phyloP scores from a whole-genome alignment of 1,140 invertebrate species.

The Drosophila rhopaloa region DNA sequence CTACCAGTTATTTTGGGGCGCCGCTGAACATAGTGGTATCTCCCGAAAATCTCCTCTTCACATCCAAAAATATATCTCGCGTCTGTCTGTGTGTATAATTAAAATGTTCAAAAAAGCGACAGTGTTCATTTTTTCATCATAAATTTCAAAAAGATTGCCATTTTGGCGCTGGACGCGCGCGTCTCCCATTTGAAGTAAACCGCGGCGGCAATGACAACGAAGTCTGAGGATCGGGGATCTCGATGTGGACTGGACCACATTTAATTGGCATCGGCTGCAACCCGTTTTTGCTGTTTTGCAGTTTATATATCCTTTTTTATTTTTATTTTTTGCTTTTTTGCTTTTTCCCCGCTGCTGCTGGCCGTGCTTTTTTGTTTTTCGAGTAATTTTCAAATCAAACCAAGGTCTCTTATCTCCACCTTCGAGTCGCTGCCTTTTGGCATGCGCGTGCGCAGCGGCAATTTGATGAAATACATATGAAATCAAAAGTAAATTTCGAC shows the following conservation, averaged over 20 bases:
- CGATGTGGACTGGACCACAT: conserved; percentile 59
- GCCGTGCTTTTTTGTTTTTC: conserved; percentile 34
- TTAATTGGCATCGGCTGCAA: conserved; percentile 64
- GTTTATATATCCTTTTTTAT: conserved; percentile 3
- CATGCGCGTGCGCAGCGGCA: conserved; percentile 78
- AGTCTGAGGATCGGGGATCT: conserved; percentile 2
- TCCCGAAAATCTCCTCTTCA: conserved; percentile 25
- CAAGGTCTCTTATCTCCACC: conserved; percentile 64
- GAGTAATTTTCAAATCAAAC: conserved; percentile 81
- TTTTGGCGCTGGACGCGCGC: conserved; percentile 71
- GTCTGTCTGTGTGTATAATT: conserved; percentile 62
- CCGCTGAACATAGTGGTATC: conserved; percentile 19
- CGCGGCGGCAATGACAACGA: conserved; percentile 74
- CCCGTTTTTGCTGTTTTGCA: conserved; percentile 50
- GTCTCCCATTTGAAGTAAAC: conserved; percentile 74
- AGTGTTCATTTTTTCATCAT: conserved; percentile 83
- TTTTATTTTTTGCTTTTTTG: conserved; percentile 20
- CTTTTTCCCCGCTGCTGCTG: neutral
- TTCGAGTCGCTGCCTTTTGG: conserved; percentile 25
- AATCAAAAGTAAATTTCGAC: conserved; percentile 81
- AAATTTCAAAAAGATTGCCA: conserved; percentile 81
- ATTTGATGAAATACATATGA: conserved; percentile 83
- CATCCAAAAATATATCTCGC: conserved; percentile 11
- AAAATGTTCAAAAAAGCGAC: conserved; percentile 82
- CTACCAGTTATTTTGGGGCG: conserved; percentile 34